Base-by-base conservation (phyloP, 1,140 invertebrate genomes). In the Cyclargus thomasi region DNA sequence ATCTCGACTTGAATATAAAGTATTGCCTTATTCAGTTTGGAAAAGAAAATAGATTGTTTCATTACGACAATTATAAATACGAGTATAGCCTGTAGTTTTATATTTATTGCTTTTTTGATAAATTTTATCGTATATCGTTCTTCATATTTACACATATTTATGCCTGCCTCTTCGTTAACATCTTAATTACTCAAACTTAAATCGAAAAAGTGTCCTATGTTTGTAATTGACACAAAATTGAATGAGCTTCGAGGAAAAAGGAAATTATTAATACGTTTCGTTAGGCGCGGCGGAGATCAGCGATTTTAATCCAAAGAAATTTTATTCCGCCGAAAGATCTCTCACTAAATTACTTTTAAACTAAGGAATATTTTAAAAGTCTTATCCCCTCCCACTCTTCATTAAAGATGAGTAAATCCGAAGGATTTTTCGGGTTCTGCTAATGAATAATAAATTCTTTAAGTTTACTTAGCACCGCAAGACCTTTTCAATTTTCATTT, bases 361-460 rank as follows among this genome's bases (percentile, higher is more conserved):
- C 39, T 47, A 47, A 47, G 14, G 39, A 47, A 47, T 47, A 47
- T 47, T 47, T 47, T 47, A 47, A 47, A 47, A 47, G 39, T 47
- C 39, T 47, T 47, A 47, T 47, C 39, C 39, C 39, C 39, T 47
- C 39, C 39, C 39, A 20, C 18, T 55, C 53, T 4, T 55, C 53
- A 55, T 55, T 55, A 55, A 55, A 20, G 17, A 55, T 18, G 18
- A 55, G 18, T 55, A 18, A 55, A 55, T 17, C 53, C n/a, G 53
- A 55, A 55, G 17, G 53, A n/a, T 55, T 55, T 55, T 6, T 20
- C 6, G 17, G 53, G 53, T 55, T 55, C 18, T 10, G 18, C 53
- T 55, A 20, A 55, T 55, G 53, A 20, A 55, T 55, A 55, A 55
- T 55, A 55, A 55, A 55, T 55, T 20, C 17, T 18, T 55, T 18